Conservation (phyloP, 2,113 vertebrate genomes). For the Sphaerodactylus townsendi region DNA sequence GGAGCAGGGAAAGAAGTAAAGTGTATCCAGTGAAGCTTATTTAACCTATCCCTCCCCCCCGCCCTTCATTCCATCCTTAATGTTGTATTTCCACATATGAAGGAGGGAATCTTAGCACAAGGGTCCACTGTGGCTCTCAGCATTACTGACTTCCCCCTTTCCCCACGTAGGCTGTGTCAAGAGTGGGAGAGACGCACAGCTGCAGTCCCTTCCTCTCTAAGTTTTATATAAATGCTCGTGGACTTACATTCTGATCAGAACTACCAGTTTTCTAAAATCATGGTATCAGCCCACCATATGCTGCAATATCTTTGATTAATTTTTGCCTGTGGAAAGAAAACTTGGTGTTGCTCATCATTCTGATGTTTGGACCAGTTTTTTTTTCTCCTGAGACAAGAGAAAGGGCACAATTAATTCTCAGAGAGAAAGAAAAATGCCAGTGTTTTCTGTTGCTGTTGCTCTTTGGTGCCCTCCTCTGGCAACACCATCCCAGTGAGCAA, state of each 20-base stretch:
- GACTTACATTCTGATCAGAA: neutral
- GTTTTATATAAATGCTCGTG: neutral
- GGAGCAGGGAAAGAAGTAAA: too few species aligned
- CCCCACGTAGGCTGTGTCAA: too few species aligned
- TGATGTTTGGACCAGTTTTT: neutral
- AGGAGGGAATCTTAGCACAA: too few species aligned
- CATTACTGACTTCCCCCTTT: too few species aligned
- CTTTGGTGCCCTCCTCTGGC: constrained; percentile 64
- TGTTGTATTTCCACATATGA: too few species aligned
- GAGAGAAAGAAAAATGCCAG: fast-evolving
- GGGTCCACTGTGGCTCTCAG: too few species aligned
- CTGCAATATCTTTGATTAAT: neutral
- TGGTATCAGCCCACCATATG: neutral
- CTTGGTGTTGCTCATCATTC: neutral
- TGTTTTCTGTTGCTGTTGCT: neutral
- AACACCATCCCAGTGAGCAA: neutral
- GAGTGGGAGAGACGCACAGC: too few species aligned
- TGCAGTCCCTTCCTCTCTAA: neutral
- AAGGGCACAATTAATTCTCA: fast-evolving
- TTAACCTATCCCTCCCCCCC: too few species aligned
- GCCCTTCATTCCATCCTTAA: too few species aligned
- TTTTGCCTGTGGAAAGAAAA: neutral
- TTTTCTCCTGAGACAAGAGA: fast-evolving
- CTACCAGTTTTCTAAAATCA: neutral
- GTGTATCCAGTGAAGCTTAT: too few species aligned